Evolutionary conservation across 30 jellyfish, hydroid and myxozoan genomes (phyloP).

Genomic region (Aurelia aurita complex sp. Pacific): DNA sequence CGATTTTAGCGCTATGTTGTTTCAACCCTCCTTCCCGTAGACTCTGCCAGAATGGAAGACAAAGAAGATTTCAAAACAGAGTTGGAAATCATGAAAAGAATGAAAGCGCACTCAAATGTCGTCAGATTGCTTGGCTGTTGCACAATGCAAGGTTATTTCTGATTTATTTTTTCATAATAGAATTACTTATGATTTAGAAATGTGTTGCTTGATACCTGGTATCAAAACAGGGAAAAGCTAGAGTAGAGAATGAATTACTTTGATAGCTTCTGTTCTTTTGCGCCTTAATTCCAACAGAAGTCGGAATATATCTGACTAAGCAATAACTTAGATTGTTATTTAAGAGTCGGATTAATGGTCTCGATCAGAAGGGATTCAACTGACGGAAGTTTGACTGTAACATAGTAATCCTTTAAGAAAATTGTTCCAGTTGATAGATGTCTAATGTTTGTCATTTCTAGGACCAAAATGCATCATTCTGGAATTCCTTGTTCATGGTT

Average conservation of each 20-base stretch:
- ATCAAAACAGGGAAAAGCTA: no score
- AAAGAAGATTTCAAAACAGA: slow-evolving; percentile 45
- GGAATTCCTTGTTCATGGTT: slow-evolving; percentile 56
- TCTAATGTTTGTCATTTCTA: neutral
- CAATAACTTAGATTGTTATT: no score
- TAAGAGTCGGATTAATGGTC: no score
- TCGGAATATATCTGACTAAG: no score
- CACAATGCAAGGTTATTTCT: slow-evolving; percentile 51
- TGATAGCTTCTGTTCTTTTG: no score
- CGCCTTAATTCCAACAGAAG: no score
- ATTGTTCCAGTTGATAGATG: neutral
- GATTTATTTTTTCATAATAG: neutral
- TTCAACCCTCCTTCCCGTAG: slow-evolving; percentile 4
- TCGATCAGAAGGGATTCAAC: no score
- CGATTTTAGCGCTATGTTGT: no score
- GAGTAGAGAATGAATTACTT: no score
- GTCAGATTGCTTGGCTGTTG: slow-evolving; percentile 82
- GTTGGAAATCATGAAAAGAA: slow-evolving; percentile 30
- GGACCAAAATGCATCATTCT: slow-evolving; percentile 52
- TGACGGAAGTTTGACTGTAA: no score
- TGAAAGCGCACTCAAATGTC: slow-evolving; percentile 50
- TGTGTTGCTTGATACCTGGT: no score
- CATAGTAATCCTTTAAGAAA: neutral
- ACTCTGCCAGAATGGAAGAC: slow-evolving; percentile 39
- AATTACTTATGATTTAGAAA: neutral